phyloP scores from a whole-genome alignment of 2,888 invertebrate species.

The Dicyrtoma fusca region DNA sequence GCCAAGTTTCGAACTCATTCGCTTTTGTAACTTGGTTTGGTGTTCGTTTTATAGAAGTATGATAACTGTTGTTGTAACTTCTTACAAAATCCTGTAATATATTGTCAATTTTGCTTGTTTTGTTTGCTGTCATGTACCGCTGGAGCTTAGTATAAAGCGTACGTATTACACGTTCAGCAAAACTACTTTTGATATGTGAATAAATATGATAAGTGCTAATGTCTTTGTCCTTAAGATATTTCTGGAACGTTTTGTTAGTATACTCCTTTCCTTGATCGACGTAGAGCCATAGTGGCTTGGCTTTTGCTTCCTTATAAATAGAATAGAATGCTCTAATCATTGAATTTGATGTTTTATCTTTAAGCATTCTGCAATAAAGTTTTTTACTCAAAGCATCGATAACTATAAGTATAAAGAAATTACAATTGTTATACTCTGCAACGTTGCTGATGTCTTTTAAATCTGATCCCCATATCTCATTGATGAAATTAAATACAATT shows the following conservation, averaged over 20 bases:
- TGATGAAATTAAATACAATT: background rate
- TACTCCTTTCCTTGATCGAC: background rate
- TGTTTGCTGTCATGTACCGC: background rate
- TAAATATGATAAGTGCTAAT: background rate
- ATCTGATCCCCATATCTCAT: slow-evolving; percentile 8
- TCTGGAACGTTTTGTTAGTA: background rate
- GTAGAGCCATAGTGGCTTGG: background rate
- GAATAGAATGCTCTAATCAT: slow-evolving; percentile 12
- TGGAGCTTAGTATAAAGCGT: background rate
- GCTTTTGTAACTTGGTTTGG: too few species aligned
- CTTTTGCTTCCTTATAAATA: background rate
- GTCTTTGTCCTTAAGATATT: background rate
- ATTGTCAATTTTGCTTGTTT: background rate
- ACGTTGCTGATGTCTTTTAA: background rate
- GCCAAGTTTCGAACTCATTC: too few species aligned
- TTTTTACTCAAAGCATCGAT: slow-evolving; percentile 10
- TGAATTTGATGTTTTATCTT: background rate
- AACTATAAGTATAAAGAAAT: background rate
- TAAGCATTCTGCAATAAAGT: background rate
- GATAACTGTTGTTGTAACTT: background rate
- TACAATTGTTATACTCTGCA: background rate
- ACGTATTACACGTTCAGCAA: background rate
- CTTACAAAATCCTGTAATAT: background rate
- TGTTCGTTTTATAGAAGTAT: background rate
- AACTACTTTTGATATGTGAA: background rate